Evolutionary conservation across 2,113 vertebrate species (phyloP).

Genomic region (Pao palembangensis): DNA sequence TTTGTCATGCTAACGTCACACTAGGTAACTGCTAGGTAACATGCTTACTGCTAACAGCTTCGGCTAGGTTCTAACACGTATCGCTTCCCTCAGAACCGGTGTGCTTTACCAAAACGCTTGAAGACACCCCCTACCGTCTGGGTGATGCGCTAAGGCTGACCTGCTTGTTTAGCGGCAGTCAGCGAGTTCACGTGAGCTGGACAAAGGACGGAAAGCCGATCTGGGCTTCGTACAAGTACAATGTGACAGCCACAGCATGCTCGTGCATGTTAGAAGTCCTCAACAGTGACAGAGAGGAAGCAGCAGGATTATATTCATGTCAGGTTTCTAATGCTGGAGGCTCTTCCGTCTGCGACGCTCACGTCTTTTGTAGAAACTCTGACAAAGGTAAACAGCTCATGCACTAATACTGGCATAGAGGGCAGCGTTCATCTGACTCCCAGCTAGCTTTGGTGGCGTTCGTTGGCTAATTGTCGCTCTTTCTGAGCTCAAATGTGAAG

Average conservation of each 20-base stretch:
- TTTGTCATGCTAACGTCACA: conserved; percentile 78
- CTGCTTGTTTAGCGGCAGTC: conserved; percentile 72
- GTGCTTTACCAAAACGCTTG: conserved; percentile 47
- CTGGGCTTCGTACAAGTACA: conserved; percentile 68
- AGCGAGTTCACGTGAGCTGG: conserved; percentile 79
- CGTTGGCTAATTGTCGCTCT: neutral
- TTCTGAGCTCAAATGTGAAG: too few species aligned
- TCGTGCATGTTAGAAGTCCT: conserved; percentile 78
- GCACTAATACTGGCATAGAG: neutral
- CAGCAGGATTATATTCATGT: conserved; percentile 81
- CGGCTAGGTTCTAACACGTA: conserved; percentile 2
- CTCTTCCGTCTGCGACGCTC: conserved; percentile 77
- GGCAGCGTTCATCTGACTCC: conserved; percentile 4
- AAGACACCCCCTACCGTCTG: conserved; percentile 58
- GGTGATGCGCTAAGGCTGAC: conserved; percentile 33
- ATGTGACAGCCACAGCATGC: conserved; percentile 63
- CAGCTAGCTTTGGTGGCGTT: neutral
- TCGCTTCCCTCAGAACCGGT: conserved; percentile 45
- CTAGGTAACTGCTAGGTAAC: conserved; percentile 60
- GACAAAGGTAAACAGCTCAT: conserved; percentile 26
- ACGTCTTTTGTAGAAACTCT: conserved; percentile 4
- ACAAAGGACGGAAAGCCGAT: conserved; percentile 82
- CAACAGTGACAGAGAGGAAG: conserved; percentile 74
- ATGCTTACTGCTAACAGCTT: neutral
- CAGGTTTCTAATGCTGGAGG: conserved; percentile 82